Evolutionary conservation across 2,797 vertebrate species (phyloP).

Genomic region (Ceyx erithaca): DNA sequence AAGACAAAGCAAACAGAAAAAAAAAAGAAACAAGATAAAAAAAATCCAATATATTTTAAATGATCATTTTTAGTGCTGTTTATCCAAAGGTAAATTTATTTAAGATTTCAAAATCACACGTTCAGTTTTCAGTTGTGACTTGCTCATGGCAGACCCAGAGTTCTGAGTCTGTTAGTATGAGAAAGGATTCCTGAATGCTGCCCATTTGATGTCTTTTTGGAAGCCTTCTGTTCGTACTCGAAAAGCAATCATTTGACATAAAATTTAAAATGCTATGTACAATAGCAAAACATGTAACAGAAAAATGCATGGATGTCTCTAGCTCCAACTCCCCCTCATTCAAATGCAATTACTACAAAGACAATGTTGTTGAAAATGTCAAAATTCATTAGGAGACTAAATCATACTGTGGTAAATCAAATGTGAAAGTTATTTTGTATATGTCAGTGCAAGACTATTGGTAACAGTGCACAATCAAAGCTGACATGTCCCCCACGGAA

Average conservation of each 20-base stretch:
- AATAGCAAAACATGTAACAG: background rate
- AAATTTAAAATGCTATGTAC: background rate
- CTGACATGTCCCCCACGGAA: background rate
- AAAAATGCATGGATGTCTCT: background rate
- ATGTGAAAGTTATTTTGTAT: background rate
- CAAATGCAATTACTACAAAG: background rate
- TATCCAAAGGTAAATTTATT: background rate
- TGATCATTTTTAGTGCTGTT: background rate
- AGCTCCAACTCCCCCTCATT: background rate
- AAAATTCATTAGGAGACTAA: background rate
- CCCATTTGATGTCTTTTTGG: background rate
- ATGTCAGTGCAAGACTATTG: background rate
- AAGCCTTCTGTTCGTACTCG: background rate
- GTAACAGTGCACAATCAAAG: background rate
- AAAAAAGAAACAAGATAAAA: background rate
- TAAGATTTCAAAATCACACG: background rate
- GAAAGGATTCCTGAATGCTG: background rate
- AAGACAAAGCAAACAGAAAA: background rate
- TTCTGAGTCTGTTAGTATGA: background rate
- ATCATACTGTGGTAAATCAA: background rate
- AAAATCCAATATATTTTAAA: background rate
- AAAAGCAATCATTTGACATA: background rate
- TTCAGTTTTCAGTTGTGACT: background rate
- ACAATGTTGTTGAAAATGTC: background rate
- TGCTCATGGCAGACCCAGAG: background rate